These are phyloP conservation scores for Mythimna loreyi DNA, from an alignment of 2,888 invertebrate species.

Conservation along the genomic window DNA sequence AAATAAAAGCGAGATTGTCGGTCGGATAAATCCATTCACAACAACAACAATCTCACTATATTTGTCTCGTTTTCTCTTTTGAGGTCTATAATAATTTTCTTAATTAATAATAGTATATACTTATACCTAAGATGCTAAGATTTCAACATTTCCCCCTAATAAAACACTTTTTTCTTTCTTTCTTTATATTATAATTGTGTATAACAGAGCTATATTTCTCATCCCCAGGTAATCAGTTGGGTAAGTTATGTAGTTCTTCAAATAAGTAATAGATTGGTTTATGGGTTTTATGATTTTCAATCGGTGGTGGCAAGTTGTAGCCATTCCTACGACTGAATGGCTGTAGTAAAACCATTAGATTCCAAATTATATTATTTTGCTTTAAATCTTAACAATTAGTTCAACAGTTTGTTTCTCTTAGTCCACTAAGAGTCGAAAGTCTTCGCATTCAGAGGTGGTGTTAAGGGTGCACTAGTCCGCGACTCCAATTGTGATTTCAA, in stretches of 20 bases:
- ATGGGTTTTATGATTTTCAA: neutral
- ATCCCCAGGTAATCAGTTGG: slow-evolving; percentile 60
- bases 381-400: neutral
- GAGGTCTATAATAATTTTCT: neutral
- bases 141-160: too few species aligned
- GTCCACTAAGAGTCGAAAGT: too few species aligned
- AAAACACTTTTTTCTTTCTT: too few species aligned
- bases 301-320: slow-evolving; percentile 9
- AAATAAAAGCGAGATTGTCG: too few species aligned
- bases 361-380: neutral
- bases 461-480: too few species aligned
- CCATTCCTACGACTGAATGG: slow-evolving; percentile 43
- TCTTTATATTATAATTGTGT: slow-evolving; percentile 8
- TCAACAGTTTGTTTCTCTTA: too few species aligned
- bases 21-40: too few species aligned
- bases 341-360: slow-evolving; percentile 5
- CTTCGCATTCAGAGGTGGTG: too few species aligned
- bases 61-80: neutral
- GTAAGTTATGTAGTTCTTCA: slow-evolving; percentile 38
- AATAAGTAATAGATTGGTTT: slow-evolving; percentile 10
- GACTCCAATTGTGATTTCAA: too few species aligned
- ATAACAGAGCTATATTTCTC: slow-evolving; percentile 39
- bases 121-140: slow-evolving; percentile 8
- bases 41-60: too few species aligned
- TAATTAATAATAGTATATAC: too few species aligned